Evolutionary conservation across 2,888 invertebrate genomes (phyloP), one percentile per base, ranked within the genome.

Genomic region (Drosophila neonasuta): DNA sequence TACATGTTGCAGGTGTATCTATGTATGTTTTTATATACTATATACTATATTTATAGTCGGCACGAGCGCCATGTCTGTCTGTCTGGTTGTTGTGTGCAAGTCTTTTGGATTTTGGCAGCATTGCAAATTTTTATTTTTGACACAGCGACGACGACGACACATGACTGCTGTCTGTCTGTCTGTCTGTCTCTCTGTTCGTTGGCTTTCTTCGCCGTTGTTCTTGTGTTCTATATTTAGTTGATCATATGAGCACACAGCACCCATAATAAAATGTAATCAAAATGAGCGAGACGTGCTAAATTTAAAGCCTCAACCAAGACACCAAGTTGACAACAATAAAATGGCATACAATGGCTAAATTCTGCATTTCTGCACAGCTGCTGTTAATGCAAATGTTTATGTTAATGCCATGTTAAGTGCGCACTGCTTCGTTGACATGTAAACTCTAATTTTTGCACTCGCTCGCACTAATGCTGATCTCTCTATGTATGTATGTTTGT

Each of bases 81-180:
- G 34, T 36, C 36, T 6, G 11, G 4, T 9, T 11, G 29, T 48
- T 13, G 46, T 39, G 9, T 49, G 46, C 34, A 56, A 55, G 64
- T 73, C 45, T 61, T 58, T 58, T 59, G 67, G 44, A 59, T 72
- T 74, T 74, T 75, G 76, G 75, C 75, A 75, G 49, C 65, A 51
- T 70, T 75, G 76, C 76, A 69, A 72, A 74, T 57, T 58, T 48
- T 36, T 74, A 71, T 77, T 75, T 77, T 72, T 74, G 78, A 74
- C 67, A 68, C 29, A 36, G 57, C 55, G 13, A 42, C 32, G 32
- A 10, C 11, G 52, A 63, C 56, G 49, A 61, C 77, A 77, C 77
- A 74, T 77, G 78, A 77, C 78, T 74, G 36, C 36, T 36, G 36
- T 36, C 36, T 6, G 24, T 24, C 24, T 6, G 24, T 24, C 24